Conservation (phyloP, 2,797 vertebrate genomes). For the Fundulus diaphanus region DNA sequence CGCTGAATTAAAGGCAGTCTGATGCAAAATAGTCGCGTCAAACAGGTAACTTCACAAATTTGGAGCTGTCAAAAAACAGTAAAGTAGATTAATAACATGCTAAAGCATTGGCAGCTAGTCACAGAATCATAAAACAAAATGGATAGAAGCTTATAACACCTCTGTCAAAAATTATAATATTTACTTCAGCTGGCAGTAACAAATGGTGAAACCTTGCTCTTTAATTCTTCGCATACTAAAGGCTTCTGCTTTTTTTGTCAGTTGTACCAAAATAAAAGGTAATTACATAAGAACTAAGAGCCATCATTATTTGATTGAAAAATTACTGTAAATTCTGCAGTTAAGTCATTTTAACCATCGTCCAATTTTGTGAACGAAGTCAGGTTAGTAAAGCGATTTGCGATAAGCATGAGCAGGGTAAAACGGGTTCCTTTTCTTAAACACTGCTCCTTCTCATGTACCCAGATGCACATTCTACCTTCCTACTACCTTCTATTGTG, state of each 20-base stretch:
- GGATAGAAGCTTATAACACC: neutral
- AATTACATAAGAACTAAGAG: conserved; percentile 73
- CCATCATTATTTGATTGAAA: conserved; percentile 69
- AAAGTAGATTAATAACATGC: conserved; percentile 17
- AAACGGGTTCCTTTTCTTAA: conserved; percentile 16
- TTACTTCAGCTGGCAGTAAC: conserved; percentile 40
- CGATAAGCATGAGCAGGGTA: conserved; percentile 18
- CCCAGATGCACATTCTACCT: conserved; percentile 11
- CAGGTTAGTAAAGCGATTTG: conserved; percentile 42
- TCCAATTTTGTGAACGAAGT: conserved; percentile 45
- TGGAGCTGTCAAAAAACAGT: conserved; percentile 24
- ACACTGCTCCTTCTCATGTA: neutral
- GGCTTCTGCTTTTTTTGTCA: conserved; percentile 64
- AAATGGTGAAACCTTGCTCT: conserved; percentile 30
- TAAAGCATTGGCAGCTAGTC: conserved; percentile 7
- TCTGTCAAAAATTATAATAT: conserved; percentile 26
- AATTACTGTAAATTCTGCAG: conserved; percentile 64
- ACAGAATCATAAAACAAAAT: neutral
- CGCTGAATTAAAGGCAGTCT: conserved; percentile 11
- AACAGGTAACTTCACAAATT: neutral
- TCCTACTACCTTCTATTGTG: conserved; percentile 1
- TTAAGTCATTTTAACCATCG: conserved; percentile 70
- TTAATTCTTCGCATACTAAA: conserved; percentile 12
- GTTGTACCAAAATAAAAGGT: conserved; percentile 72
- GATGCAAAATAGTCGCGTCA: conserved; percentile 17